These are phyloP conservation scores for Buceros bicornis DNA, from an alignment of 2,797 vertebrate species.

Conservation along the genomic window DNA sequence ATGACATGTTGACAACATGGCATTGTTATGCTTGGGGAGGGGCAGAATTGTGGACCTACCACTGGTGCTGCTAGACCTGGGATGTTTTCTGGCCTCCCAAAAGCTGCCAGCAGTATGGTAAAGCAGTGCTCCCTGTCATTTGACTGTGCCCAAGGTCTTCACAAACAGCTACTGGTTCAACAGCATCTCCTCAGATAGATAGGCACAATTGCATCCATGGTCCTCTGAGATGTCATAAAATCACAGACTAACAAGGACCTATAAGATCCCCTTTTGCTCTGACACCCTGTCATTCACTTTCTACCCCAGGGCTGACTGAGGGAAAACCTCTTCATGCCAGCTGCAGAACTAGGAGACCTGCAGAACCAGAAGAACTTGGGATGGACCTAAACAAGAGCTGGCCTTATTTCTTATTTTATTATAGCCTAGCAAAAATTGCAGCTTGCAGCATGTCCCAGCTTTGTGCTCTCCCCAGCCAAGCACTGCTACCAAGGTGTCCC, in stretches of 20 bases:
- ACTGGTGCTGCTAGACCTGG: not conserved
- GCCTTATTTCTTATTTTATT: not conserved
- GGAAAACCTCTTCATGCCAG: not conserved
- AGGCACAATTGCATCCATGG: not conserved
- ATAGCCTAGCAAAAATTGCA: not conserved
- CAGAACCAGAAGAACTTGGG: not conserved
- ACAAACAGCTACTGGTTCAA: not conserved
- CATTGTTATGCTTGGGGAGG: conserved; percentile 48
- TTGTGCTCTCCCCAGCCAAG: not conserved
- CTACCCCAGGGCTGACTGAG: not conserved
- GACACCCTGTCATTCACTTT: not conserved
- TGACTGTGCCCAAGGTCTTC: not conserved
- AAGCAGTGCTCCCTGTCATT: not conserved
- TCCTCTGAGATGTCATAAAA: not conserved
- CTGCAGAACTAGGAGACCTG: not conserved
- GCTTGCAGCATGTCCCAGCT: not conserved
- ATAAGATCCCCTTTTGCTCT: not conserved
- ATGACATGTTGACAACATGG: conserved; percentile 50
- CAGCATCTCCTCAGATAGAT: not conserved
- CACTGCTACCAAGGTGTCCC: fast-evolving
- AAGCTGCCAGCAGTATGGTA: not conserved
- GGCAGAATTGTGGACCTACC: not conserved
- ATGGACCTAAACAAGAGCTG: not conserved
- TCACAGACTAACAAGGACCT: not conserved
- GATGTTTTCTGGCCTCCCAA: not conserved